Evolutionary conservation across 1,140 invertebrate genomes (phyloP).

Genomic region (Oedothorax gibbosus): DNA sequence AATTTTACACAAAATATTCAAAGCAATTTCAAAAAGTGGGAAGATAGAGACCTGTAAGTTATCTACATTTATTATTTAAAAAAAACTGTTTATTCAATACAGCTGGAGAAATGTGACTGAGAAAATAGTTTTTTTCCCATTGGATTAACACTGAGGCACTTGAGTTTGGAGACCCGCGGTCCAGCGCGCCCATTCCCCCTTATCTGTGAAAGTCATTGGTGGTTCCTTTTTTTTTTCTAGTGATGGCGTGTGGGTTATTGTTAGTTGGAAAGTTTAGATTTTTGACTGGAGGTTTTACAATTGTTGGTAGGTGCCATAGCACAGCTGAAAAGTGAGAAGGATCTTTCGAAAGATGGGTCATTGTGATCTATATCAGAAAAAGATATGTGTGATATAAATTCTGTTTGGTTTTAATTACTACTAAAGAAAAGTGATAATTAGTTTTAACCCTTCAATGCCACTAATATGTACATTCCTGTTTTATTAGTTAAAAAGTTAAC

Average conservation of each 20-base stretch:
- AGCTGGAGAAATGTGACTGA: no score
- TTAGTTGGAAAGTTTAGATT: slow-evolving; percentile 34
- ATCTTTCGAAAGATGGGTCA: not conserved
- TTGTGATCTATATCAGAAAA: slow-evolving; percentile 4
- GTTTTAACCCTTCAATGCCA: slow-evolving; percentile 29
- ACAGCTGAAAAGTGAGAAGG: not conserved
- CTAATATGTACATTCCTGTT: slow-evolving; percentile 17
- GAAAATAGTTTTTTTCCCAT: no score
- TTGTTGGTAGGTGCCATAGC: slow-evolving; percentile 54
- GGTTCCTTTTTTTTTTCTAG: slow-evolving; percentile 39
- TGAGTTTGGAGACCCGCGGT: no score
- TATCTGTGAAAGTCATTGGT: not conserved
- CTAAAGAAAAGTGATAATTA: slow-evolving; percentile 3
- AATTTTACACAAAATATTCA: no score
- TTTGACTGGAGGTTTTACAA: slow-evolving; percentile 51
- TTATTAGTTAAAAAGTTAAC: no score
- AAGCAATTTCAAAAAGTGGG: no score
- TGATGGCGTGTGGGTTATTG: slow-evolving; percentile 22
- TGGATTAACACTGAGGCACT: no score
- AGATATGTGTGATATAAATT: slow-evolving; percentile 35
- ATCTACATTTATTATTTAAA: no score
- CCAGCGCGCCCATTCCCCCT: no score
- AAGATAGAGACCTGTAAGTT: no score
- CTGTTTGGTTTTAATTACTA: slow-evolving; percentile 7
- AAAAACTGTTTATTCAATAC: no score